Evolutionary conservation across 2,888 invertebrate species (phyloP), one percentile per base, ranked within the genome.

Genomic region (Acanthacorydalis orientalis): DNA sequence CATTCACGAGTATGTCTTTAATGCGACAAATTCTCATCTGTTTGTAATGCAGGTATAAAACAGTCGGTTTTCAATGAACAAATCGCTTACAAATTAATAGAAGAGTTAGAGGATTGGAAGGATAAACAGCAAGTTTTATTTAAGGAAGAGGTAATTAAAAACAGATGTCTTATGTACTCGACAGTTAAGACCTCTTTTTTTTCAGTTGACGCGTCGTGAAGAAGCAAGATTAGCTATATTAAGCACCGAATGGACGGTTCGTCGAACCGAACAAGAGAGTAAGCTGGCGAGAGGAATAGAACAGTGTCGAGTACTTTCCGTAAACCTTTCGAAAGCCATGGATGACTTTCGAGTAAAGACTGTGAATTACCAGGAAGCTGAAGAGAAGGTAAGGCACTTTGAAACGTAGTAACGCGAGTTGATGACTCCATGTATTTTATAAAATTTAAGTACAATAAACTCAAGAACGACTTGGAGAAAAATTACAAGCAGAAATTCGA

Each of bases 31-130:
- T 37, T 12, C 14, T 7, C 14, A 37, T 37, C 10, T 37, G 31
- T 44, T 31, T 50, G 47, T 10, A 48, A 49, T 7, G 50, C 50
- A 23, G 55, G 56, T 31, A 48, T 60, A 12, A 49, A 51, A 15
- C 65, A 64, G 2, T 55, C 57, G 7, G 55, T 64, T 32, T 46
- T 64, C 7, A 64, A 64, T 45, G 64, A 64, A 47, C 50, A 57
- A n/a, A 56, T 69, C 50, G 65, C 67, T 0, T 63, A 70, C 16
- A 74, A 73, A 60, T 73, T 77, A 53, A 72, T 83, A 0, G 70
- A 76, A 34, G 81, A 83, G 51, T 63, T 86, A 1, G 80, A 81
- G 57, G 75, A 75, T 23, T 86, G 85, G 84, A 85, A 83, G 57
- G 73, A 76, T 51, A 68, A 72, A 31, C 78, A 83, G 56, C 77